Conservation (phyloP, 2,113 vertebrate species). For the Oreochromis tanganicae region DNA sequence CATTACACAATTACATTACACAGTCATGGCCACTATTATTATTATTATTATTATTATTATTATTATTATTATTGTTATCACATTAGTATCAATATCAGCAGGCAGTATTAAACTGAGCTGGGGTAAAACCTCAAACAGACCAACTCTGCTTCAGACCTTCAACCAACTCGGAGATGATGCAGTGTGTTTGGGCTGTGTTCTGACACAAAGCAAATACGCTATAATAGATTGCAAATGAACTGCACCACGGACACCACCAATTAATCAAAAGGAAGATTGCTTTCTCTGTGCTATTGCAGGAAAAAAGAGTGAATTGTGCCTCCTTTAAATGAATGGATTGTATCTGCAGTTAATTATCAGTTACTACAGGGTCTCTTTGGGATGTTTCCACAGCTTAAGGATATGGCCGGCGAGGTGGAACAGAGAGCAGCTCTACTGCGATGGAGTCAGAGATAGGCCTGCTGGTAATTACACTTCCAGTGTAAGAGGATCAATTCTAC, state of each 20-base stretch:
- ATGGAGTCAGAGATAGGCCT: slow-evolving; percentile 37
- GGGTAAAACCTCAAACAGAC: background rate
- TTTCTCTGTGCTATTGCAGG: slow-evolving; percentile 29
- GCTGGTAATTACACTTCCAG: slow-evolving; percentile 55
- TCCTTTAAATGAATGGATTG: slow-evolving; percentile 67
- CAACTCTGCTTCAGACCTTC: background rate
- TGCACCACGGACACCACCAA: slow-evolving; percentile 57
- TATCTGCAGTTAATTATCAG: slow-evolving; percentile 69
- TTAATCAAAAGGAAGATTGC: slow-evolving; percentile 67
- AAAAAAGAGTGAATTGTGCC: slow-evolving; percentile 32
- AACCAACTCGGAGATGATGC: slow-evolving; percentile 53
- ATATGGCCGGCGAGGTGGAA: slow-evolving; percentile 42
- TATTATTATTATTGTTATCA: background rate
- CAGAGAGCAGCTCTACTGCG: slow-evolving; percentile 18
- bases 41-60: background rate
- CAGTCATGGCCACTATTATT: background rate
- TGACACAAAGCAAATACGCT: slow-evolving; percentile 71
- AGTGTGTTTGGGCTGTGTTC: slow-evolving; percentile 63
- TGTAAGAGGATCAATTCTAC: slow-evolving; percentile 58
- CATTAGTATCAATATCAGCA: background rate
- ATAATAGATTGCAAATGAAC: slow-evolving; percentile 74
- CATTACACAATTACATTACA: background rate
- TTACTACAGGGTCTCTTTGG: slow-evolving; percentile 58
- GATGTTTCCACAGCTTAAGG: slow-evolving; percentile 58
- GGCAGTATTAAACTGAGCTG: background rate